These are phyloP conservation scores for Lepus townsendii DNA, from an alignment of 2,797 vertebrate genomes.

Conservation along the genomic window DNA sequence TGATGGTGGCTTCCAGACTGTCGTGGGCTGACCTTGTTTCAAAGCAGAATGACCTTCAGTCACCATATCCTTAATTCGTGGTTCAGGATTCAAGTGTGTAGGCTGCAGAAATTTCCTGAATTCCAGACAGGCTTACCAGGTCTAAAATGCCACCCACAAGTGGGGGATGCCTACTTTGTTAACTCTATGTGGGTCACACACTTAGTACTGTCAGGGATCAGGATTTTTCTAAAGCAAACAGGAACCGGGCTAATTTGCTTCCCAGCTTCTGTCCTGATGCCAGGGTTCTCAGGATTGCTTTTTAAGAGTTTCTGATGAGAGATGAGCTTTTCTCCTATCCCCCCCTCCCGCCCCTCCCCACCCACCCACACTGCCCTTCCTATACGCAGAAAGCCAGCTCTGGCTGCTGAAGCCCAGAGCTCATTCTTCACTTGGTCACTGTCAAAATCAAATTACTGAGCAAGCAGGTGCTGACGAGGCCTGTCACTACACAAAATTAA, in stretches of 20 bases:
- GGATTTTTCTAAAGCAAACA: not conserved
- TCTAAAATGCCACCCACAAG: not conserved
- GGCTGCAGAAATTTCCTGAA: slow-evolving; percentile 55
- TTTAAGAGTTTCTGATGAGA: not conserved
- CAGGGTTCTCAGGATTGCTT: not conserved
- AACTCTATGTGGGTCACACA: not conserved
- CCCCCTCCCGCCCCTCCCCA: too few species aligned
- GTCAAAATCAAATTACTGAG: slow-evolving; percentile 59
- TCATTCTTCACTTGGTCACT: slow-evolving; percentile 31
- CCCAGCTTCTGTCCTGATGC: not conserved
- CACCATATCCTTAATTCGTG: not conserved
- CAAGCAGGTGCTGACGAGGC: not conserved
- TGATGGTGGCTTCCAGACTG: not conserved
- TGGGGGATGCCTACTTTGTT: not conserved
- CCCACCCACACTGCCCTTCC: too few species aligned
- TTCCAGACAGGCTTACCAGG: slow-evolving; percentile 58
- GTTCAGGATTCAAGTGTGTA: slow-evolving; percentile 42
- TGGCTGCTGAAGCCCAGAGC: not conserved
- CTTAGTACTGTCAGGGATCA: not conserved
- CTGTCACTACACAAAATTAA: slow-evolving; percentile 56
- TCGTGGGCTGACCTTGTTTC: not conserved
- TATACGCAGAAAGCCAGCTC: not conserved
- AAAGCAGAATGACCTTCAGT: slow-evolving; percentile 43
- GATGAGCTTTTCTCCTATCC: not conserved
- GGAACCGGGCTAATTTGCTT: not conserved